phyloP scores from a whole-genome alignment of 2,888 invertebrate species.

The Physocephala rufipes region DNA sequence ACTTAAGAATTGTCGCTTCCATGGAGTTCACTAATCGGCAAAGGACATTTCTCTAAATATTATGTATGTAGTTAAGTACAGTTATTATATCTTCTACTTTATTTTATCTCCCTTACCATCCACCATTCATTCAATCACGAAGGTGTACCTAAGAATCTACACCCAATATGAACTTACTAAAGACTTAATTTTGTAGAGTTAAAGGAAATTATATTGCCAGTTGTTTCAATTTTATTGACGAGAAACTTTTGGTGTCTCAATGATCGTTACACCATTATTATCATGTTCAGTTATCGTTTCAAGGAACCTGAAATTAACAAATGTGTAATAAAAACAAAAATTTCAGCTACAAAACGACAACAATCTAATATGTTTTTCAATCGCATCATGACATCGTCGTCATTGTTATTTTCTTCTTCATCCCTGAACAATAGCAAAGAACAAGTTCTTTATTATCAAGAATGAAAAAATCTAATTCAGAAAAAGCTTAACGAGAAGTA shows the following conservation, averaged over 20 bases:
- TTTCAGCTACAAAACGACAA: not conserved
- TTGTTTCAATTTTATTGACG: conserved; percentile 30
- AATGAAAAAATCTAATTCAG: conserved; percentile 23
- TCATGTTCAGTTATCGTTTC: not conserved
- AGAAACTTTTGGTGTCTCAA: conserved; percentile 29
- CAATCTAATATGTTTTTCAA: conserved; percentile 5
- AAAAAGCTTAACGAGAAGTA: conserved; percentile 47
- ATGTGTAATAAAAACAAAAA: not conserved
- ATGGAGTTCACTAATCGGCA: no score
- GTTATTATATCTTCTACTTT: no score
- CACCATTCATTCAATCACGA: no score
- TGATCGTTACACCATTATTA: conserved; percentile 46
- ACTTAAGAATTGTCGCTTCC: no score
- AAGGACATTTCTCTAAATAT: no score
- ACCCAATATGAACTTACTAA: no score
- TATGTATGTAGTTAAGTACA: no score
- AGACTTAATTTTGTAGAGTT: no score
- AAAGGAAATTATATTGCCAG: not conserved
- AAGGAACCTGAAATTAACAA: not conserved
- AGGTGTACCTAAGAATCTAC: no score
- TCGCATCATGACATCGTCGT: not conserved
- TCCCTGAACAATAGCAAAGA: conserved; percentile 33
- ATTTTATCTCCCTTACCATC: no score
- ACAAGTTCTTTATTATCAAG: conserved; percentile 44
- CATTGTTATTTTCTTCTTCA: not conserved